Evolutionary conservation across 2,888 invertebrate species (phyloP).

Genomic region (Xanthorhoe designata): DNA sequence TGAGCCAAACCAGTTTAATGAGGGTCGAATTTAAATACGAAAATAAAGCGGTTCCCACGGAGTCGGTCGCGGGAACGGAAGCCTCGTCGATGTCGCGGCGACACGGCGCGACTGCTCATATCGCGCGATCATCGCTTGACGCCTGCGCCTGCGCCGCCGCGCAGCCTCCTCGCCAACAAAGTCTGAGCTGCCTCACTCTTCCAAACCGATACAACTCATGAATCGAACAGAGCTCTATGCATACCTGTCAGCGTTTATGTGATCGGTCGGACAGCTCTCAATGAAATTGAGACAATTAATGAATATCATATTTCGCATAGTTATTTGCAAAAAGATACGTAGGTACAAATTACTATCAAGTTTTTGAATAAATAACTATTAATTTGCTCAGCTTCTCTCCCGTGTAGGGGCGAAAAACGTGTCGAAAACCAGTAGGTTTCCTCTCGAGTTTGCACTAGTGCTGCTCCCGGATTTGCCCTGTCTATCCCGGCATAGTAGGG

Average conservation of each 20-base stretch:
- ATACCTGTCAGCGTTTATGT: constrained; percentile 57
- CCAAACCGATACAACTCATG: constrained; percentile 17
- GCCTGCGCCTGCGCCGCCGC: constrained; percentile 44
- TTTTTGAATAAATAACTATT: neutral
- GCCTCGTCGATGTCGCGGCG: constrained; percentile 73
- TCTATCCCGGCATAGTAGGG: too few relatives aligned
- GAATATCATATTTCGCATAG: constrained; percentile 61
- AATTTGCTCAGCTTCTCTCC: too few relatives aligned
- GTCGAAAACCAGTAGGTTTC: too few relatives aligned
- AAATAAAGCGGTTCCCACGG: constrained; percentile 85
- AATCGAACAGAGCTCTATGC: constrained; percentile 55
- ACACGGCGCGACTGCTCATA: constrained; percentile 52
- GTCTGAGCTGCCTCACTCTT: constrained; percentile 27
- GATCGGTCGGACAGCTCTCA: constrained; percentile 62
- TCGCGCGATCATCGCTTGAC: constrained; percentile 57
- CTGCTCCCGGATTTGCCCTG: too few relatives aligned
- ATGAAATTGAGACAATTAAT: constrained; percentile 68
- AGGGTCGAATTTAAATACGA: constrained; percentile 85
- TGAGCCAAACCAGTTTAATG: constrained; percentile 85
- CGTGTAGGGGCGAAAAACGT: too few relatives aligned
- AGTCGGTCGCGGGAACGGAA: constrained; percentile 84
- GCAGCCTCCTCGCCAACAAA: constrained; percentile 47
- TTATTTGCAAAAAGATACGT: constrained; percentile 45
- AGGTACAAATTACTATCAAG: too few relatives aligned
- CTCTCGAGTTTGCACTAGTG: too few relatives aligned